phyloP scores from a whole-genome alignment of 2,113 vertebrate genomes.

The Phoenicopterus ruber region DNA sequence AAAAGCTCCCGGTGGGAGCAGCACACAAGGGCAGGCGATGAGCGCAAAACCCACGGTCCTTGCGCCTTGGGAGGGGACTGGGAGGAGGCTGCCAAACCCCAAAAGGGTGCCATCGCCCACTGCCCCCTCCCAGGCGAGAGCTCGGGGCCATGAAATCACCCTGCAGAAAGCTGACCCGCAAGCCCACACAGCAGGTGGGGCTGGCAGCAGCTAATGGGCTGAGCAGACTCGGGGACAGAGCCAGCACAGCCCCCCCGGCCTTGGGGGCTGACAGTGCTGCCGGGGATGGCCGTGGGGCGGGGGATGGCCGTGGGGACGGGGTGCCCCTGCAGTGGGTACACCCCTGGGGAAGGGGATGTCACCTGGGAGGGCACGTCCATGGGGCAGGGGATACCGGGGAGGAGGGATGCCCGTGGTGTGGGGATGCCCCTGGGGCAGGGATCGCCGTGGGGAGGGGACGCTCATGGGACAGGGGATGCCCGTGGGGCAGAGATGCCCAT shows the following conservation, averaged over 20 bases:
- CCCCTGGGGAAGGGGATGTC: too few species aligned
- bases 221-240: neutral
- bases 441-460: neutral
- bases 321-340: neutral
- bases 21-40: too few species aligned
- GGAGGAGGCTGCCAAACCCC: neutral
- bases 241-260: too few species aligned
- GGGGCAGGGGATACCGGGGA: too few species aligned
- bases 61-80: neutral
- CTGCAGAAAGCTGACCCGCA: neutral
- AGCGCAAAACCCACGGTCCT: fast-evolving
- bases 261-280: too few species aligned
- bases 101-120: too few species aligned
- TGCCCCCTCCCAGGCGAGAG: neutral
- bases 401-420: fast-evolving
- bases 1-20: neutral
- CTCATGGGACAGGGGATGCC: fast-evolving
- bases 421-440: neutral
- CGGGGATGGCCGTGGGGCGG: too few species aligned
- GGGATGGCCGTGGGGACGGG: neutral
- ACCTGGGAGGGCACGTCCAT: fast-evolving
- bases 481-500: fast-evolving
- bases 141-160: neutral
- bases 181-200: neutral
- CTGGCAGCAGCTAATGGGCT: too few species aligned